Evolutionary conservation across 2,888 invertebrate genomes (phyloP), one percentile per base, ranked within the genome.

Genomic region (Agrilus cyanescens): DNA sequence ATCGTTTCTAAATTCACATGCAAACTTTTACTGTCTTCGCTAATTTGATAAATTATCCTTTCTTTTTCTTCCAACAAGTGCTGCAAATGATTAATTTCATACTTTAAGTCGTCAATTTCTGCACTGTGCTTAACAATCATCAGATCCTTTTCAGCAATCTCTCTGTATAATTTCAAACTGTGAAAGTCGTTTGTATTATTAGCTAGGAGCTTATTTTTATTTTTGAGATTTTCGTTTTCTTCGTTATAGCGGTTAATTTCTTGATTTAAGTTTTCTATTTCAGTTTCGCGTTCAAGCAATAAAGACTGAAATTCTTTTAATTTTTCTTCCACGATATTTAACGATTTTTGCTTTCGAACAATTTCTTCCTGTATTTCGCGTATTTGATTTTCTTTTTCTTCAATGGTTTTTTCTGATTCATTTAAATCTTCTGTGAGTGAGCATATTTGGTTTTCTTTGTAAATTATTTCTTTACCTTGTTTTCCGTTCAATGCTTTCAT

Each of bases 61-160:
- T 81, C 78, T 52, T 76, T 76, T 37, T 76, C 74, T 45, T 67
- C 72, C 1, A 82, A 53, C 29, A 72, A 69, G 12, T 73, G 71
- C 53, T 76, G 73, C 31, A 80, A 60, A 44, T 68, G 68, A 14
- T 68, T 65, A 2, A 79, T 63, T 57, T 82, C 78, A 44, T 70
- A 69, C 40, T 70, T 69, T 29, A 66, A 59, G 20, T 66, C 66
- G 13, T 69, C 59, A 18, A 62, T 40, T 4, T 47, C 47, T 3
- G 49, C 42, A 43, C 48, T 52, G 31, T 53, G 37, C 44, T 57
- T 54, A 12, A 52, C 47, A 40, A 57, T 50, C 44, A 54, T 48
- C 30, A 52, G 45, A 38, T 57, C 54, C 34, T 54, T 55, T 13
- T 54, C 50, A 5, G 55, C 54, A 12, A 56, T 41, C 38, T 54